Base-by-base conservation (phyloP, 1,140 invertebrate species). In the Aphis craccivora region DNA sequence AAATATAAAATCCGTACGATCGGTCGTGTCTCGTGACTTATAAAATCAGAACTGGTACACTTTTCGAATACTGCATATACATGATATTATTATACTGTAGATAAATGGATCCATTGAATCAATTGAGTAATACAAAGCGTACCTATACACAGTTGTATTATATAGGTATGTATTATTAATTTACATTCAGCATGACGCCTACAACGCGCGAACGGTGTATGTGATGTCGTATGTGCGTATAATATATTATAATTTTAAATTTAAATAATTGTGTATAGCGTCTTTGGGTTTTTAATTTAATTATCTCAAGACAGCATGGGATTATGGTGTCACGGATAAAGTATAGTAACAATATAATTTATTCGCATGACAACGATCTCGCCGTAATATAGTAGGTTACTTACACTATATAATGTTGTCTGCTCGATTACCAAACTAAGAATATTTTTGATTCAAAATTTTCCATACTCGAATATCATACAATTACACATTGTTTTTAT, bases 21-120 rank as follows among this genome's bases (percentile, higher is more conserved):
- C 20, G 22, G n/a, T 89, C 87, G 48, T 89, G 87, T 89, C 48
- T 90, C 88, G 88, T 90, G 88, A 90, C 88, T 90, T 60, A 37
- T 14, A 55, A 90, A 60, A 90, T 90, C 53, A 25, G n/a, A 90
- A 90, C 30, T 20, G 45, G 45, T 30, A n/a, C 60, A 76, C 60
- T 76, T 76, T 76, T 76, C 60, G n/a, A 35, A 76, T n/a, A 35
- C 30, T 40, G 9, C 83, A 40, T 40, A 9, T 43, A 83, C 22
- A 84, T 25, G 25, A 43, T 84, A 84, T 43, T 84, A 84, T 84
- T 84, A 43, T 84, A 84, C 4, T 84, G 37, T 84, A 43, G 30
- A 45, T 45, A 48, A 45, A n/a, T 30, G 45, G 45, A 45, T 87
- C 18, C 14, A 43, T 89, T 55, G 48, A 55, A 45, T 87, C 18